Evolutionary conservation across 2,797 vertebrate species (phyloP).

Genomic region (Coregonus sp.): DNA sequence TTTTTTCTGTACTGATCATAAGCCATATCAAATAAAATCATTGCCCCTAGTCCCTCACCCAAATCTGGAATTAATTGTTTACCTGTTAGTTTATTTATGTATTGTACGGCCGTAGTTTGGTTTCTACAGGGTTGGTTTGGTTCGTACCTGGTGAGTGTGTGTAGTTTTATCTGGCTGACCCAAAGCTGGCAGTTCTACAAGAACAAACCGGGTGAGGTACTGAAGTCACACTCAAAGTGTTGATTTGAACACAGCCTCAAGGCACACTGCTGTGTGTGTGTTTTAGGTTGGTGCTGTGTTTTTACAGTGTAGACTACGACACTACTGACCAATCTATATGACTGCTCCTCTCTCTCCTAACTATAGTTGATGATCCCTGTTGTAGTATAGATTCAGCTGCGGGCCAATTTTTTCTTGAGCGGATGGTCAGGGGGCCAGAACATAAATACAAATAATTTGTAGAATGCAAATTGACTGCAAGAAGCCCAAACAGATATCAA

Average conservation of each 20-base stretch:
- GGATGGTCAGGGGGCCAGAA: no score
- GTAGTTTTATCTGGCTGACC: no score
- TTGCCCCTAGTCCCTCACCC: slow-evolving; percentile 31
- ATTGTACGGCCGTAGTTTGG: no score
- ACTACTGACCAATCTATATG: background rate
- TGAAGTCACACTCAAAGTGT: slow-evolving; percentile 37
- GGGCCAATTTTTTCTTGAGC: no score
- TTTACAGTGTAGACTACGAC: slow-evolving; percentile 24
- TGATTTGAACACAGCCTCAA: slow-evolving; percentile 54
- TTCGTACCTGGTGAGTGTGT: background rate
- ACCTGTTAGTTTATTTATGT: no score
- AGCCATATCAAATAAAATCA: slow-evolving; percentile 56
- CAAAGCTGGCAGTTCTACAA: background rate
- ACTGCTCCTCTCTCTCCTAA: background rate
- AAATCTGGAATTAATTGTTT: background rate
- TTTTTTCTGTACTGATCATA: slow-evolving; percentile 57
- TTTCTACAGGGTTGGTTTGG: background rate
- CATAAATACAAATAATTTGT: no score
- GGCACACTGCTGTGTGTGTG: slow-evolving; percentile 35
- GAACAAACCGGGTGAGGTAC: slow-evolving; percentile 19
- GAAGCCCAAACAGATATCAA: no score
- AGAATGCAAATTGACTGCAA: no score
- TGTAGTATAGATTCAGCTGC: no score
- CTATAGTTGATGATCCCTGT: background rate
- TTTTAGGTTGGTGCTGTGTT: background rate